Evolutionary conservation across 2,888 invertebrate genomes (phyloP).

Genomic region (Drosophila ochracea): DNA sequence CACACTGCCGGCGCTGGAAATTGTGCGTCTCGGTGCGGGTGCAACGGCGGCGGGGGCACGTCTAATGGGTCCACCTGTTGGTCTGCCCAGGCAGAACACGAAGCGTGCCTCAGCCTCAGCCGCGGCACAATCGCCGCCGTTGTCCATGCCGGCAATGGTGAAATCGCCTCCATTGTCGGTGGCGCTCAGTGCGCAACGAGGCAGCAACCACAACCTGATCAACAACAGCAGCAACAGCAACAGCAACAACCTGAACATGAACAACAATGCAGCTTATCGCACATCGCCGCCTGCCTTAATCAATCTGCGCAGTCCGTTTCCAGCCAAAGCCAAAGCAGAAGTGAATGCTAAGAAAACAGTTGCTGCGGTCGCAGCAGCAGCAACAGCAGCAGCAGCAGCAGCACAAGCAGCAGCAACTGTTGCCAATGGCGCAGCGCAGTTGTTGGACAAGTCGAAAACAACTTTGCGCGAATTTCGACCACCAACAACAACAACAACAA

Average conservation of each 20-base stretch:
- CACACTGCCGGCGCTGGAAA: conserved; percentile 79
- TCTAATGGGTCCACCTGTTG: conserved; percentile 87
- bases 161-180: conserved; percentile 72
- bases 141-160: conserved; percentile 61
- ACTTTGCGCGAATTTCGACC: conserved; percentile 83
- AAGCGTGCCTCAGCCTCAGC: conserved; percentile 67
- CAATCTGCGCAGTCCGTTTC: conserved; percentile 77
- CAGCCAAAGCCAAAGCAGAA: conserved; percentile 56
- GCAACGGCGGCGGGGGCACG: conserved; percentile 56
- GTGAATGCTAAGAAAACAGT: conserved; percentile 58
- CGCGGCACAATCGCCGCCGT: conserved; percentile 42
- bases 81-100: conserved; percentile 85
- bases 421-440: conserved; percentile 53
- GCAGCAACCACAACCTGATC: conserved; percentile 23
- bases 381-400: conserved; percentile 20
- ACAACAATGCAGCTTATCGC: conserved; percentile 66
- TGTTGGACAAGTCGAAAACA: conserved; percentile 54
- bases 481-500: conserved; percentile 29
- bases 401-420: conserved; percentile 35
- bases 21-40: conserved; percentile 74
- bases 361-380: conserved; percentile 18
- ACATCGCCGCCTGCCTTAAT: conserved; percentile 81
- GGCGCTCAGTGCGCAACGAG: conserved; percentile 61
- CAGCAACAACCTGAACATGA: conserved; percentile 36
- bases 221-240: conserved; percentile 45